phyloP scores from a whole-genome alignment of 2,113 vertebrate species.

The Pteruthius melanotis region DNA sequence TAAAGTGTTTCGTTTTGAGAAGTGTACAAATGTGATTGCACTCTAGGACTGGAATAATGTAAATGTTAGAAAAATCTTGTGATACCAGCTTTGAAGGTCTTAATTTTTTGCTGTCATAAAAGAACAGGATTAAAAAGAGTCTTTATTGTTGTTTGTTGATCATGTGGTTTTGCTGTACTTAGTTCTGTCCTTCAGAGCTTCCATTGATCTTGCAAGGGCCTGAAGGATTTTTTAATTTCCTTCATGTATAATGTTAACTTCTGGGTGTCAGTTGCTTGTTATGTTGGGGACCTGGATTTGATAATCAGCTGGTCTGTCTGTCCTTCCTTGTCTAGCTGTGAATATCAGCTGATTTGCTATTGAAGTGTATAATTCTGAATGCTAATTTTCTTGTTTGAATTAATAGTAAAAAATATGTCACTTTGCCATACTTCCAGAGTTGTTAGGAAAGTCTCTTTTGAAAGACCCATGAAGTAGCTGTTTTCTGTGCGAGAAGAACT shows the following conservation, averaged over 20 bases:
- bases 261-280: neutral
- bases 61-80: slow-evolving; percentile 16
- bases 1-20: neutral
- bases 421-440: neutral
- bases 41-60: neutral
- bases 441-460: neutral
- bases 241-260: neutral
- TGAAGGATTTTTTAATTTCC: neutral
- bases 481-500: neutral
- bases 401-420: neutral
- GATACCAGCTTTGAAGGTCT: slow-evolving; percentile 34
- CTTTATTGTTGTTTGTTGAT: slow-evolving; percentile 3
- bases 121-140: neutral
- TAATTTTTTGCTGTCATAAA: neutral
- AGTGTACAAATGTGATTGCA: neutral
- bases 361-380: slow-evolving; percentile 1
- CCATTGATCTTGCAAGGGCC: neutral
- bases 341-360: neutral
- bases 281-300: neutral
- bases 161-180: slow-evolving; percentile 28
- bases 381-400: neutral
- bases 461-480: neutral
- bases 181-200: neutral
- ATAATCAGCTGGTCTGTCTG: neutral
- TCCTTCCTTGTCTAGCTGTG: neutral